A percentile compares a stretch with the other conserved stretches of the same genome.
These are phyloP conservation scores for Drosophila rufa DNA, from an alignment of 1,140 invertebrate genomes.

Conservation along the genomic window DNA sequence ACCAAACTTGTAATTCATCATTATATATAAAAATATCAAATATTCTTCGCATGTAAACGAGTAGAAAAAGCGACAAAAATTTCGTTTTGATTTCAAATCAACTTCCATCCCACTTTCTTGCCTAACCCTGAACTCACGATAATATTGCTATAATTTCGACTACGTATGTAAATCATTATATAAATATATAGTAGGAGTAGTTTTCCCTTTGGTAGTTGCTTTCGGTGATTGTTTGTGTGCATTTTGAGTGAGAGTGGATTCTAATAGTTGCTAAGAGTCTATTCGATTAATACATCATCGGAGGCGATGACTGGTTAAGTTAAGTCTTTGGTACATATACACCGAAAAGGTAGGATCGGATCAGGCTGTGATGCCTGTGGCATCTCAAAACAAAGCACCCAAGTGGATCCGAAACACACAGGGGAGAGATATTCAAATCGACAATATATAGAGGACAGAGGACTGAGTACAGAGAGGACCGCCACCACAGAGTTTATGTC, in stretches of 20 bases:
- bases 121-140: constrained; percentile 16
- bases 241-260: constrained; percentile 33
- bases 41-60: constrained; percentile 46
- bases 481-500: constrained; percentile 22
- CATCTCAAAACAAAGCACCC: constrained; percentile 46
- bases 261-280: constrained; percentile 75
- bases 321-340: constrained; percentile 78
- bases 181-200: constrained; percentile 49
- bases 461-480: constrained; percentile 9
- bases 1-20: constrained; percentile 41
- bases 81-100: constrained; percentile 44
- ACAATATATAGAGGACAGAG: constrained; percentile 1
- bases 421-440: constrained; percentile 10
- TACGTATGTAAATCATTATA: constrained; percentile 48
- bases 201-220: constrained; percentile 26
- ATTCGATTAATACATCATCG: constrained; percentile 73
- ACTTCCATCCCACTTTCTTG: background rate
- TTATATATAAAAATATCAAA: constrained; percentile 79
- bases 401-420: constrained; percentile 18
- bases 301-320: constrained; percentile 54
- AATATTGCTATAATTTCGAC: constrained; percentile 60
- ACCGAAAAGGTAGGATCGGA: constrained; percentile 59
- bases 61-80: constrained; percentile 69
- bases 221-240: constrained; percentile 21
- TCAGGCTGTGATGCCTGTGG: constrained; percentile 37